Conservation (phyloP, 2,888 invertebrate genomes). For the Noctua comes region DNA sequence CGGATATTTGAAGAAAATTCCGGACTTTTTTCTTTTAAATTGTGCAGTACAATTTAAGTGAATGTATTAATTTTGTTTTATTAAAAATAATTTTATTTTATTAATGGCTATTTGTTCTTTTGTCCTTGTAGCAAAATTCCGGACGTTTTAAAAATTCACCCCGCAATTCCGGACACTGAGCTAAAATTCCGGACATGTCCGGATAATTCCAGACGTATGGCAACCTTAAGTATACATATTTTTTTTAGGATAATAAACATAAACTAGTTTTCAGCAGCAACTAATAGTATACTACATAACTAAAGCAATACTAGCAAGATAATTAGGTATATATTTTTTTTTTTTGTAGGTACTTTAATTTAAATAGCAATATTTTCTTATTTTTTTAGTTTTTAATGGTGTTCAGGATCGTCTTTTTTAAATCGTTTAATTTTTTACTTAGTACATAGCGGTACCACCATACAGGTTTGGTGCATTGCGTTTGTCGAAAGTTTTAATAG, state of each 20-base stretch:
- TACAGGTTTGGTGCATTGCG: conserved; percentile 52
- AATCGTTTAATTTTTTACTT: not conserved
- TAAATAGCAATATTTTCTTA: not conserved
- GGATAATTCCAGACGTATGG: not conserved
- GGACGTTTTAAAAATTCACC: not conserved
- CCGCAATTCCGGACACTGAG: not conserved
- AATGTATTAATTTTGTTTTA: not conserved
- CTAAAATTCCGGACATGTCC: not conserved
- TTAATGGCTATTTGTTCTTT: not conserved
- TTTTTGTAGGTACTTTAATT: not conserved
- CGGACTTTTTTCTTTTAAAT: not conserved
- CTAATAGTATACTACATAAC: not conserved
- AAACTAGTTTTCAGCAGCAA: not conserved
- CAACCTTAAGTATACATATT: not conserved
- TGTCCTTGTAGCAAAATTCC: not conserved
- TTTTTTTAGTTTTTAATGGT: not conserved
- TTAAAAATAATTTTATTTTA: not conserved
- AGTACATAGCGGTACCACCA: conserved; percentile 39
- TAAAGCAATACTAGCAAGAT: not conserved
- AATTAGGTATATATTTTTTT: too few species aligned
- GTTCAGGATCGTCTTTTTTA: not conserved
- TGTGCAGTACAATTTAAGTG: not conserved
- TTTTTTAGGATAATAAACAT: not conserved
- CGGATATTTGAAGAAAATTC: not conserved
- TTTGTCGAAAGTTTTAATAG: conserved; percentile 28